These are phyloP conservation scores for Cheirogaleus medius DNA, from an alignment of 2,113 vertebrate genomes.

Conservation along the genomic window DNA sequence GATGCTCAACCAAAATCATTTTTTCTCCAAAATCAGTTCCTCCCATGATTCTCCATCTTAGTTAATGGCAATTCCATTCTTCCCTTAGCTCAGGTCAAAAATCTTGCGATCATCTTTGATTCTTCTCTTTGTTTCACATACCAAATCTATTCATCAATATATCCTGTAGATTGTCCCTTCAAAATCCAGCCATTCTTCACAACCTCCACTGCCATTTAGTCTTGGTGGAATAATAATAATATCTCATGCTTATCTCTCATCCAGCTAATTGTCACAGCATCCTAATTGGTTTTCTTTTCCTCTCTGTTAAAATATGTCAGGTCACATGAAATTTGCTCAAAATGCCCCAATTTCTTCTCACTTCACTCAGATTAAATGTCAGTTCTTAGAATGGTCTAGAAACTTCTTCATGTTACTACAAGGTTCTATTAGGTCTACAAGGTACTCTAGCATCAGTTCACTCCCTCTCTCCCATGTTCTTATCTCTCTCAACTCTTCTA, in stretches of 20 bases:
- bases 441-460: background rate
- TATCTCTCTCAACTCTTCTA: background rate
- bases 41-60: background rate
- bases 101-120: background rate
- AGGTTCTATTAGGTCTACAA: background rate
- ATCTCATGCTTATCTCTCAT: background rate
- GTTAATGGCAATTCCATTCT: background rate
- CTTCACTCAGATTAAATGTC: background rate
- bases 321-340: background rate
- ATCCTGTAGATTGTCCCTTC: background rate
- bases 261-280: background rate
- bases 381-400: background rate
- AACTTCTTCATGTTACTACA: background rate
- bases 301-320: background rate
- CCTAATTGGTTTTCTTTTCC: background rate
- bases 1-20: background rate
- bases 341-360: background rate
- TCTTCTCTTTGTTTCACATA: background rate
- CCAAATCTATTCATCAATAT: background rate
- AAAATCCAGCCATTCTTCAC: background rate
- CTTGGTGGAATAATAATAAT: background rate
- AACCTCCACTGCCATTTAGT: background rate
- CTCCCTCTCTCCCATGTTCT: background rate
- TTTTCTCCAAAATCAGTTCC: background rate
- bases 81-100: background rate